Evolutionary conservation across 2,113 vertebrate genomes (phyloP).

Genomic region (Petroica traversi): DNA sequence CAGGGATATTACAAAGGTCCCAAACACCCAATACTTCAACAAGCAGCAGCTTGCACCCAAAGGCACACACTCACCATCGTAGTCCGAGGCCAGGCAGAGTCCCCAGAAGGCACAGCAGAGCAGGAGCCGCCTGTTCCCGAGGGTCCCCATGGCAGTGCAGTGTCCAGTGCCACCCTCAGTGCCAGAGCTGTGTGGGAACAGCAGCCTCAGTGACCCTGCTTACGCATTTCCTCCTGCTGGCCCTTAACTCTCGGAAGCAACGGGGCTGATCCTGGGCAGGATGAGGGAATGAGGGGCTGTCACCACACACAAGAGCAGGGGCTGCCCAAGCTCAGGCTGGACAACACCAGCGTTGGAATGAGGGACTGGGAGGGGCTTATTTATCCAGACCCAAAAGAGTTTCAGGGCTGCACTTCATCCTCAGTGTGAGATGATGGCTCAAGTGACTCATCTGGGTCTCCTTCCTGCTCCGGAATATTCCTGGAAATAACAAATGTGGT

Average conservation of each 20-base stretch:
- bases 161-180: fast-evolving
- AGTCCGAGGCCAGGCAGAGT: constrained; percentile 24
- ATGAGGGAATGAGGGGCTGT: background rate
- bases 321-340: background rate
- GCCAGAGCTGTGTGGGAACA: background rate
- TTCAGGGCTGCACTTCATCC: background rate
- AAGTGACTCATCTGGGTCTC: background rate
- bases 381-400: fast-evolving
- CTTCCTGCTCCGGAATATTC: background rate
- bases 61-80: constrained; percentile 29
- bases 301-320: fast-evolving
- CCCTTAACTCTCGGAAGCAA: constrained; percentile 6
- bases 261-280: background rate
- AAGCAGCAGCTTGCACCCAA: background rate
- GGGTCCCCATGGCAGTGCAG: background rate
- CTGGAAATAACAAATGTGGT: background rate
- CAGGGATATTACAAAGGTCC: background rate
- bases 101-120: background rate
- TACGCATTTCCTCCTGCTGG: constrained; percentile 7
- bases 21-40: background rate
- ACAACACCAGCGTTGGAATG: fast-evolving
- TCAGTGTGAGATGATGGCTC: background rate
- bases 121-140: background rate
- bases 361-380: background rate
- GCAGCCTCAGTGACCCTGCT: background rate